Evolutionary conservation across 1,140 invertebrate species (phyloP), one percentile per base, ranked within the genome.

Genomic region (Drosophila grimshawi): DNA sequence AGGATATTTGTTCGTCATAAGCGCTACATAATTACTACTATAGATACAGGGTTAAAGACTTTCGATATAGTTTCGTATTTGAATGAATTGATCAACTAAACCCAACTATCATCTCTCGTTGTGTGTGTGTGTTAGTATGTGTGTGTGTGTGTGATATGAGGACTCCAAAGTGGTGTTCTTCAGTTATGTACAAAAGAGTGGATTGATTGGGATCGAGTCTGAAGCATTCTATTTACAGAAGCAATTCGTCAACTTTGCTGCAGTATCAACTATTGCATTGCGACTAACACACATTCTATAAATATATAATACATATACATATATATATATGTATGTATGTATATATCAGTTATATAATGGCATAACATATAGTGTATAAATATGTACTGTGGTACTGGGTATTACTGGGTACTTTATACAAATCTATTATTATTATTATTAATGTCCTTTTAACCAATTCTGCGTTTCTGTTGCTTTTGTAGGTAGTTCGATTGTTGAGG

Each of bases 401-500:
- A 29, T 51, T 43, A 41, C 33, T 59, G 30, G 5, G n/a, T 49
- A 63, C 43, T 74, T 62, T 74, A 56, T 74, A 71, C 61, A 73
- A 73, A 67, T 45, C 48, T 68, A 53, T 46, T 19, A 10, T 32
- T 56, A 30, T 49, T 19, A 55, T 39, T 46, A 53, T 29, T 5
- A 62, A 49, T 55, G 35, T 55, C 19, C 6, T 10, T 39, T 67
- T 56, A 60, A 51, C 59, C 70, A 60, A 49, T 78, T 49, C 41
- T 51, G 35, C 37, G 30, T 63, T 52, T 39, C 6, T 63, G n/a
- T 43, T 61, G 33, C 33, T 39, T 45, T 37, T 68, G 30, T 78
- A 78, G 76, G 72, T 78, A 78, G 72, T 76, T 78, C 73, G 62
- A 78, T 76, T 78, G 32, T 70, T 64, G 55, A 70, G 65, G 64